Evolutionary conservation across 2,888 invertebrate species (phyloP), one percentile per base, ranked within the genome.

Genomic region (Leptogaster cylindrica): DNA sequence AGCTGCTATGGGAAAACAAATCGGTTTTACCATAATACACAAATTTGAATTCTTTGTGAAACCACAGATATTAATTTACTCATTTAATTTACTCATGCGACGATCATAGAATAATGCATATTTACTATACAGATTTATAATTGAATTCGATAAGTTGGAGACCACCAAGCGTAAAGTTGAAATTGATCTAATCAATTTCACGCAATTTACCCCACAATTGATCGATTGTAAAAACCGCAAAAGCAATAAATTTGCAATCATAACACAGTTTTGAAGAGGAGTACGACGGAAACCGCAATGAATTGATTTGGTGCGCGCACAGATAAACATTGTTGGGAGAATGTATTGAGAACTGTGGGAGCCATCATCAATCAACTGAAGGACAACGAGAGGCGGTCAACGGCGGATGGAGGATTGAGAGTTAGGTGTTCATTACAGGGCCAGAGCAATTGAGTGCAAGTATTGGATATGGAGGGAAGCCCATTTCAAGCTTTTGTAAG

Each of bases 141-240:
- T 55, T 55, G 55, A 55, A 55, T 36, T 12, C 55, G 55, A 55
- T 55, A 36, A 55, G 25, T 23, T 18, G 36, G 25, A 55, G 36
- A 55, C 55, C 55, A 55, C 55, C 36, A 36, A 18, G 36, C 23
- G 20, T 10, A 16, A n/a, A 10, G 12, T 55, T 39, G 50, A 12
- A 23, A 63, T 63, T 31, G 63, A 46, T 63, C 23, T 36, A 65
- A 65, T 65, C 65, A 65, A 65, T 65, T 65, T 65, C 65, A 65
- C 48, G 50, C 65, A 65, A 65, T 65, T 65, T 65, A 65, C 23
- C 41, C 36, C n/a, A 33, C 48, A 65, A 48, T 31, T 65, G 65
- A 65, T 65, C 65, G 65, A 65, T 65, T 48, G 50, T 48, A 50
- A 50, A 33, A 12, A 50, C 65, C 46, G 33, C 65, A 65, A 65